phyloP scores from a whole-genome alignment of 2,113 vertebrate genomes.

The Ameiurus melas region DNA sequence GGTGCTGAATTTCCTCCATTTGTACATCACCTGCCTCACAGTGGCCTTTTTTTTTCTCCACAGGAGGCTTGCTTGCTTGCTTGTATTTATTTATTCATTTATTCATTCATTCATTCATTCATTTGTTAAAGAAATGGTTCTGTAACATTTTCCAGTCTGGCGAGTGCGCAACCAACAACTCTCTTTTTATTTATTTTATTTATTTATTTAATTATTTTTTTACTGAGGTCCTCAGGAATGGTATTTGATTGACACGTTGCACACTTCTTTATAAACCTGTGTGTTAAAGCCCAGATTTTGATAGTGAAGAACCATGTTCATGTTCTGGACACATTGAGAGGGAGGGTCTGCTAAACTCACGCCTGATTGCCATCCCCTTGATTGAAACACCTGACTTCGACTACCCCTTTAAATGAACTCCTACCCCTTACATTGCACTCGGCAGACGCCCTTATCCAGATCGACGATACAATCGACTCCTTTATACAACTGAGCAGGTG shows the following conservation, averaged over 20 bases:
- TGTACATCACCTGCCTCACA: background rate
- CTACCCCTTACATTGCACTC: too few relatives aligned
- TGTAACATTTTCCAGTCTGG: background rate
- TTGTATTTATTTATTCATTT: too few relatives aligned
- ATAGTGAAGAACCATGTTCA: background rate
- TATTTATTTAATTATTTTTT: background rate
- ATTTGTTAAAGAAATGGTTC: background rate
- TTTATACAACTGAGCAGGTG: too few relatives aligned
- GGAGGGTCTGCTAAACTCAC: background rate
- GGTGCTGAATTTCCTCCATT: background rate
- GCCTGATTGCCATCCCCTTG: background rate
- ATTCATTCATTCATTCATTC: too few relatives aligned
- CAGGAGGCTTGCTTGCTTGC: too few relatives aligned
- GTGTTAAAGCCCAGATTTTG: background rate
- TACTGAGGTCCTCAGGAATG: background rate
- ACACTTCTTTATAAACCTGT: background rate
- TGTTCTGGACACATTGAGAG: background rate
- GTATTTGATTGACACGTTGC: background rate
- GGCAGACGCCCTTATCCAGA: too few relatives aligned
- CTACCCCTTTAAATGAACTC: background rate
- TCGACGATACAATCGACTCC: too few relatives aligned
- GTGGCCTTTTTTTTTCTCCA: background rate
- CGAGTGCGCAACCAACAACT: background rate
- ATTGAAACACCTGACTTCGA: background rate
- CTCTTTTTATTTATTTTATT: too few relatives aligned